Evolutionary conservation across 2,797 vertebrate genomes (phyloP), one percentile per base, ranked within the genome.

Genomic region (Sus cebifrons): DNA sequence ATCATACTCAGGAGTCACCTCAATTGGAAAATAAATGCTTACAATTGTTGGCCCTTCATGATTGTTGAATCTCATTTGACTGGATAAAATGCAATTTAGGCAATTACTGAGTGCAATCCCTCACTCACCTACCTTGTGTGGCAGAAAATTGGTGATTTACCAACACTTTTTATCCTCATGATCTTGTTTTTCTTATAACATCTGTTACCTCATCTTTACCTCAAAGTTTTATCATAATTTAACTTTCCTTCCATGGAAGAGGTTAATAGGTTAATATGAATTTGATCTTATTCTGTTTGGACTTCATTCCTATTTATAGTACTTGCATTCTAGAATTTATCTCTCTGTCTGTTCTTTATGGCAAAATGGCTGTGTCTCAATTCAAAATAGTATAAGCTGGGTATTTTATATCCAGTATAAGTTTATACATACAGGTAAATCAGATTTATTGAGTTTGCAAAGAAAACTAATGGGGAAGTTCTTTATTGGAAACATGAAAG

Each of bases 21-120:
- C 70, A 94, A 4, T 40, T 81, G 79, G 62, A 95, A 94, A 95
- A 94, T 88, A 96, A 87, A 92, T 82, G 67, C 83, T 91, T 77
- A 58, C 44, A 89, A 32, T 68, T 70, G 32, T 21, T 91, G n/a
- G n/a, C 32, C 77, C 67, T 86, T 58, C 32, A 9, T 91, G 93
- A 97, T 94, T 92, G 73, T 64, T 40, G 86, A 78, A 73, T 95
- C 20, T 87, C 75, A 49, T 95, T 86, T 91, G 58, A 62, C 62
- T 83, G 25, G 68, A 68, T 81, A 60, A 96, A 91, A 94, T 77
- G 32, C 93, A 71, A 95, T 96, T 93, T 77, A 91, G 64, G 52
- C 32, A 88, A 71, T 89, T 92, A 91, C 32, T 68, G 3, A 86
- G 36, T 83, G 7, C 6, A 71, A 8, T 95, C 29, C 8, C 44